Conservation (phyloP, 1,140 invertebrate genomes). For the Ectropis grisescens region DNA sequence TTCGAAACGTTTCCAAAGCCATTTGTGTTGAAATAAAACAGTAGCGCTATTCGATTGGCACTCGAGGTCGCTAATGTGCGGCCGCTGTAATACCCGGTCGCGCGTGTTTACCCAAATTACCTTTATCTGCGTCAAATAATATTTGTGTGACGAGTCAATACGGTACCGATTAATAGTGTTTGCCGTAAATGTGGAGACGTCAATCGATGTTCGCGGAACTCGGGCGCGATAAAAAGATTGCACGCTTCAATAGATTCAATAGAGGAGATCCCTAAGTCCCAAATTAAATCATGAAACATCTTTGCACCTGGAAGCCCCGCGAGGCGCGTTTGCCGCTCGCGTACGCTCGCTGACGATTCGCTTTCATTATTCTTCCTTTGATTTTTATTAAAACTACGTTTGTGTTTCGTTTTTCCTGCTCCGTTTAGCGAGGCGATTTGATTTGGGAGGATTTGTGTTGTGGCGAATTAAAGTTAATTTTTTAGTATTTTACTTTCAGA, state of each 20-base stretch:
- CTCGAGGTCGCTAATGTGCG: too few relatives aligned
- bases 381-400: slow-evolving; percentile 10
- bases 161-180: slow-evolving; percentile 19
- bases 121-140: too few relatives aligned
- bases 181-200: slow-evolving; percentile 20
- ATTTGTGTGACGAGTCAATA: slow-evolving; percentile 20
- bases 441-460: too few relatives aligned
- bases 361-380: slow-evolving; percentile 28
- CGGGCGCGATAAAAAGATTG: slow-evolving; percentile 44
- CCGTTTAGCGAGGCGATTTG: slow-evolving; percentile 3
- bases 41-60: slow-evolving; percentile 48
- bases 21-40: slow-evolving; percentile 56
- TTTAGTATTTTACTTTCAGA: too few relatives aligned
- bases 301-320: slow-evolving; percentile 43
- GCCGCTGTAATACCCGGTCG: slow-evolving; percentile 5
- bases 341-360: slow-evolving; percentile 24
- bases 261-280: slow-evolving; percentile 62
- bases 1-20: slow-evolving; percentile 51
- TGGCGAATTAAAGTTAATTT: too few relatives aligned
- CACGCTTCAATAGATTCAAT: slow-evolving; percentile 56
- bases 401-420: slow-evolving; percentile 2
- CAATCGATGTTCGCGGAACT: slow-evolving; percentile 18
- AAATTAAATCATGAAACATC: slow-evolving; percentile 67
- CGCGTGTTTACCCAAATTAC: slow-evolving; percentile 14
- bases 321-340: slow-evolving; percentile 29